These are phyloP conservation scores for Thripadectes ignobilis DNA, from an alignment of 2,797 vertebrate species.

Conservation along the genomic window DNA sequence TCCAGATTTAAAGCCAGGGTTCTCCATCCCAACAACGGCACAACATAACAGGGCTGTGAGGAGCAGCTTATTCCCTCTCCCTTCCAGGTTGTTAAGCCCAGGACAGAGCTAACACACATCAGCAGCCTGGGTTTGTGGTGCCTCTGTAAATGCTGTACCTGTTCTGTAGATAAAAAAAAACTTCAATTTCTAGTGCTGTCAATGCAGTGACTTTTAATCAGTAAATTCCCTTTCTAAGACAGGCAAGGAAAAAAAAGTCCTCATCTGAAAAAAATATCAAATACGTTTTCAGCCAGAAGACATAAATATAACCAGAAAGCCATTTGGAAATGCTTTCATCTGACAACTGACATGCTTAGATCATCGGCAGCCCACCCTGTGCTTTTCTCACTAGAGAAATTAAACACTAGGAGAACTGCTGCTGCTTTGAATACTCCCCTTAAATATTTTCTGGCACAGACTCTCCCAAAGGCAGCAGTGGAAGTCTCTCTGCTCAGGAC, in stretches of 20 bases:
- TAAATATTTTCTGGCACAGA: constrained; percentile 63
- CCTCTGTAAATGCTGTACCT: constrained; percentile 33
- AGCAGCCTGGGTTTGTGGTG: not conserved
- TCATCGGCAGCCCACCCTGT: constrained; percentile 68
- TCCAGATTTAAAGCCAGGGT: not conserved
- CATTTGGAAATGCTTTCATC: constrained; percentile 72
- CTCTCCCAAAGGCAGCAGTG: constrained; percentile 16
- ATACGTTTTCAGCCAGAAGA: constrained; percentile 66
- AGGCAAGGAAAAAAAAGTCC: constrained; percentile 8
- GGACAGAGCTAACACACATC: not conserved
- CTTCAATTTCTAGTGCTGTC: constrained; percentile 60
- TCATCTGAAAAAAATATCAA: constrained; percentile 67
- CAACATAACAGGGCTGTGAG: not conserved
- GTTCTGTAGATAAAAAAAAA: constrained; percentile 53
- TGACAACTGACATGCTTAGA: constrained; percentile 72
- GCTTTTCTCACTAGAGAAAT: constrained; percentile 71
- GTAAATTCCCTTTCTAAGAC: constrained; percentile 56
- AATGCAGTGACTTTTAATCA: constrained; percentile 64
- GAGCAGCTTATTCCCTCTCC: not conserved
- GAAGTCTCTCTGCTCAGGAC: not conserved
- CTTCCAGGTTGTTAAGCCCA: not conserved
- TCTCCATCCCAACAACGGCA: not conserved
- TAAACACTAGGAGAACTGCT: constrained; percentile 62
- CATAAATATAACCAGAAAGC: constrained; percentile 71
- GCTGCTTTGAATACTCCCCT: constrained; percentile 62